Base-by-base conservation (phyloP, 2,888 invertebrate species). In the Orthosia cruda region DNA sequence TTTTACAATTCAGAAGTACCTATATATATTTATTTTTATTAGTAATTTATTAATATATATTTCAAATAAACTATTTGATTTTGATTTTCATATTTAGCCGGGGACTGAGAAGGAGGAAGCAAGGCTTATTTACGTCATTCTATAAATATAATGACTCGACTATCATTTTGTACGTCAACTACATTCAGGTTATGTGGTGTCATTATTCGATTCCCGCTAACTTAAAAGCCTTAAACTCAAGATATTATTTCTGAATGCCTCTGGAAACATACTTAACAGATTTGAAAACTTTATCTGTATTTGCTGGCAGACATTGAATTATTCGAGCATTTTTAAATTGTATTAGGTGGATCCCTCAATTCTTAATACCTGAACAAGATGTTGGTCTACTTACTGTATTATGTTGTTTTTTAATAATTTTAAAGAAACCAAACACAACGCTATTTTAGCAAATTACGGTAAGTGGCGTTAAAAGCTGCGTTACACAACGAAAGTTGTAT, bases 261-360 rank as follows among this genome's bases (percentile, higher is more conserved):
- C 84, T 67, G 70, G 78, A 78, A 83, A 86, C 84, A 84, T 89
- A 88, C 89, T 89, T 88, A 84, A 81, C 85, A 88, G 87, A 90
- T 90, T 90, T 87, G 88, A 88, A 89, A 90, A 90, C 85, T 90
- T 90, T 87, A 81, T 83, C 85, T 81, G 75, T 80, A 73, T 81
- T 80, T 70, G 26, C 70, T 82, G 45, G 49, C 74, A 71, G 67
- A 62, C 63, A 68, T 74, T 74, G 70, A 73, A 67, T 80, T 74
- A 77, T 74, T 70, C 57, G 76, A 81, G 69, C 23, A 74, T 75
- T 81, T 81, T 83, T 63, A 80, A 77, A 77, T 69, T 47, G 47
- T 67, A 63, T 78, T 67, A 78, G 40, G 49, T 12, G 32, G 45
- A 47, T 52, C 15, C 12, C 61, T 76, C 55, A 20, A 40, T 68